Evolutionary conservation across 2,888 invertebrate genomes (phyloP).

Genomic region (Limulus polyphemus): DNA sequence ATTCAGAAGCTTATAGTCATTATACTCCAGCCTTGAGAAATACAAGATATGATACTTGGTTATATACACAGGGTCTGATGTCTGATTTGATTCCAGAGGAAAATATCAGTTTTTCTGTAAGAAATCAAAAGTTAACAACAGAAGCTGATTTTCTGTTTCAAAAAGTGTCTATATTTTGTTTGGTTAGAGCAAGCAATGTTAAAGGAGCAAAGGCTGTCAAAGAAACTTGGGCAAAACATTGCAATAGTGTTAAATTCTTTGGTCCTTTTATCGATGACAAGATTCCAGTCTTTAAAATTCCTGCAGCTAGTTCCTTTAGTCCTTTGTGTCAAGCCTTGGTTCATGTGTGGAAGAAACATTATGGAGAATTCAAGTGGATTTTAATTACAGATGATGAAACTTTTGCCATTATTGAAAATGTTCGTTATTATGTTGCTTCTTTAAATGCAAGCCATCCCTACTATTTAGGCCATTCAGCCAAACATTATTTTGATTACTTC

Average conservation of each 20-base stretch:
- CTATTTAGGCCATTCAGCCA: slow-evolving; percentile 29
- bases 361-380: slow-evolving; percentile 26
- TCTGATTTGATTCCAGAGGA: slow-evolving; percentile 17
- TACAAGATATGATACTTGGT: slow-evolving; percentile 24
- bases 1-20: slow-evolving; percentile 19
- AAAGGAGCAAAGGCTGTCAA: slow-evolving; percentile 25
- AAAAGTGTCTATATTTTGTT: slow-evolving; percentile 23
- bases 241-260: slow-evolving; percentile 26
- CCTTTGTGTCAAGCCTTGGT: slow-evolving; percentile 25
- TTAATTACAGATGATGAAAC: slow-evolving; percentile 27
- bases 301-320: slow-evolving; percentile 23
- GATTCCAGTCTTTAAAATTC: slow-evolving; percentile 25
- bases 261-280: slow-evolving; percentile 24
- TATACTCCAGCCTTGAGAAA: slow-evolving; percentile 13
- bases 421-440: slow-evolving; percentile 28
- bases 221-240: slow-evolving; percentile 28
- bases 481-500: slow-evolving; percentile 24
- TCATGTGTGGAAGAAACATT: slow-evolving; percentile 19
- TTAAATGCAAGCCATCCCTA: slow-evolving; percentile 22
- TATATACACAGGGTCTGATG: slow-evolving; percentile 17
- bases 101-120: slow-evolving; percentile 9
- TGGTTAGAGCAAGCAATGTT: slow-evolving; percentile 23
- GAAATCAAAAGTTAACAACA: neutral
- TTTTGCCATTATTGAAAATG: slow-evolving; percentile 28
- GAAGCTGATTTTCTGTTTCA: slow-evolving; percentile 22